A percentile compares a stretch with the other conserved stretches of the same genome.
Conservation (phyloP, 2,797 vertebrate species). For the Aselliscus stoliczkanus region DNA sequence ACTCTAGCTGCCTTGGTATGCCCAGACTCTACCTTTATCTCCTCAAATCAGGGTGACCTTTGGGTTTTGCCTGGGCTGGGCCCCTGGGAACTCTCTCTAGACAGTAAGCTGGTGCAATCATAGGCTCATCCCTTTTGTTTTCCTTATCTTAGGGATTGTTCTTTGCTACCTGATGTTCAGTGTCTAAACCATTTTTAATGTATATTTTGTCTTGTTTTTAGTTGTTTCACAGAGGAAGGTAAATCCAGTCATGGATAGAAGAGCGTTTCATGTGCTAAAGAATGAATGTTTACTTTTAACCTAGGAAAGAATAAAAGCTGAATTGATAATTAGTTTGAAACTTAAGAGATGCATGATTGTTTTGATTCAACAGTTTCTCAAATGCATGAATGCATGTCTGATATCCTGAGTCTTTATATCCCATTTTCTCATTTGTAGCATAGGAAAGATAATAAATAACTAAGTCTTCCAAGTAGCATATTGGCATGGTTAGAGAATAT, state of each 20-base stretch:
- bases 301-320: neutral
- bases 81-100: neutral
- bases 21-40: neutral
- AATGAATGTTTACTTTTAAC: neutral
- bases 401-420: neutral
- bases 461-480: neutral
- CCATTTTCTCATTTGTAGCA: slow-evolving; percentile 6
- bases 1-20: neutral
- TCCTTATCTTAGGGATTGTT: neutral
- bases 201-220: neutral
- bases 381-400: too few species aligned
- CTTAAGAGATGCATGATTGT: neutral
- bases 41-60: neutral
- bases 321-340: slow-evolving; percentile 35
- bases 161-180: neutral
- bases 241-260: neutral
- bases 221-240: neutral
- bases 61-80: neutral
- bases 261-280: neutral
- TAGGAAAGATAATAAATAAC: slow-evolving; percentile 36
- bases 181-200: neutral
- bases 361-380: neutral
- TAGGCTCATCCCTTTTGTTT: neutral
- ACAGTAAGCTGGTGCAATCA: neutral
- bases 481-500: neutral